Evolutionary conservation across 2,797 vertebrate genomes (phyloP).

Genomic region (Bradypodion ventrale): DNA sequence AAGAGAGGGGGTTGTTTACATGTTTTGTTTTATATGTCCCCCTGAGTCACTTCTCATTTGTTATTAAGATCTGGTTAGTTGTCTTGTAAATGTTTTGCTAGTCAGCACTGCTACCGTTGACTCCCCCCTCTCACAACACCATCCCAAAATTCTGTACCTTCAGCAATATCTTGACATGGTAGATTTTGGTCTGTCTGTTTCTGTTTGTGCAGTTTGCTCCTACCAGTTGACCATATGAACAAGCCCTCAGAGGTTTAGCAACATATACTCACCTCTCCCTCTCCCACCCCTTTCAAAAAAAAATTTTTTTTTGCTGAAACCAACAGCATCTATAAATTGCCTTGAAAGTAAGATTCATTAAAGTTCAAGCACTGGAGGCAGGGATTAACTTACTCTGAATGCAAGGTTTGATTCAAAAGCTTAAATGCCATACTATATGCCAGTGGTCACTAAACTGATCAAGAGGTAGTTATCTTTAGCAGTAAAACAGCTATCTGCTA

Average conservation of each 20-base stretch:
- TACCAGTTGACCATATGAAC: neutral
- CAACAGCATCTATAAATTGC: slow-evolving; percentile 1
- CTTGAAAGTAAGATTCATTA: neutral
- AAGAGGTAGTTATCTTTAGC: slow-evolving; percentile 67
- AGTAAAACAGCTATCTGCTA: slow-evolving; percentile 69
- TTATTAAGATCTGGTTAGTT: neutral
- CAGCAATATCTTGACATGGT: too few relatives aligned
- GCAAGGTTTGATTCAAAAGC: slow-evolving; percentile 12
- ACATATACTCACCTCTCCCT: rapidly evolving
- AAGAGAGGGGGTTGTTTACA: too few relatives aligned
- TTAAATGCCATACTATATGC: slow-evolving; percentile 62
- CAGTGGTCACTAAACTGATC: slow-evolving; percentile 72
- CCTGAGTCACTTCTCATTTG: neutral
- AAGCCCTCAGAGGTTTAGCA: slow-evolving; percentile 28
- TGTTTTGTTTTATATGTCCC: too few relatives aligned
- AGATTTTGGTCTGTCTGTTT: neutral
- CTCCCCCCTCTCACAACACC: too few relatives aligned
- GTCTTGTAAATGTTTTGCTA: neutral
- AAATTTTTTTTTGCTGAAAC: neutral
- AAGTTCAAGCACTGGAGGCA: slow-evolving; percentile 42
- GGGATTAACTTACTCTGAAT: neutral
- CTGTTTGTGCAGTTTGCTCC: neutral
- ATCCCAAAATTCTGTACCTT: too few relatives aligned
- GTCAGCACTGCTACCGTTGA: neutral
- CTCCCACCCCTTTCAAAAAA: neutral